Conservation (phyloP, 1,140 invertebrate genomes). For the Drosophila novamexicana region DNA sequence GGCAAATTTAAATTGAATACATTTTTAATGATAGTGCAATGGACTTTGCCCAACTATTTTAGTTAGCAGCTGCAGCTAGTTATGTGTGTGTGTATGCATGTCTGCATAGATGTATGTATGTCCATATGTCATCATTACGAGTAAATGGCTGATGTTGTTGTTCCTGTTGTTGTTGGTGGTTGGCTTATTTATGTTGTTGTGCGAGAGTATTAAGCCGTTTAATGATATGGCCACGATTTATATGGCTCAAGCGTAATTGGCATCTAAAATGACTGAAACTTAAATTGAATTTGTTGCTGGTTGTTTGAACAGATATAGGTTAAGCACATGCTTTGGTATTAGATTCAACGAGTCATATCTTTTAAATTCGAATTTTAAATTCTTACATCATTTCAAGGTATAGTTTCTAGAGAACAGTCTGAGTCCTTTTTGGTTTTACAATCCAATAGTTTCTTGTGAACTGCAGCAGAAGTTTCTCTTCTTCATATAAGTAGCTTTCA, state of each 20-base stretch:
- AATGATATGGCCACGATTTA: conserved; percentile 72
- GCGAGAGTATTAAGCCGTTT: conserved; percentile 64
- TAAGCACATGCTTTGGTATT: conserved; percentile 25
- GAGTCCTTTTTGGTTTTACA: not conserved
- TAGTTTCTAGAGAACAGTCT: not conserved
- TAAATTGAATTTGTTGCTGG: conserved; percentile 37
- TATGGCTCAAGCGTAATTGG: conserved; percentile 64
- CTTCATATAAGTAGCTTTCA: not conserved
- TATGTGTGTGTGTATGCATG: not conserved
- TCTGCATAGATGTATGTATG: not conserved
- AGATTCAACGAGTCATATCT: conserved; percentile 2
- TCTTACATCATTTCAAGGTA: no score
- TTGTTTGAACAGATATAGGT: conserved; percentile 15
- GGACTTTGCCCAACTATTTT: conserved; percentile 45
- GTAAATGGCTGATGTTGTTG: not conserved
- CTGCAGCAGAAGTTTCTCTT: conserved; percentile 1
- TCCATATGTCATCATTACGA: conserved; percentile 39
- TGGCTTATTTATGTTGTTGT: conserved; percentile 42
- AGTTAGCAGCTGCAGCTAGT: conserved; percentile 11
- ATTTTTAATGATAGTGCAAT: conserved; percentile 78
- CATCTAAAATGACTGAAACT: conserved; percentile 52
- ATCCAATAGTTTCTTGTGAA: not conserved
- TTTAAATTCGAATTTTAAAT: no score
- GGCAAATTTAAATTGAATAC: conserved; percentile 81
- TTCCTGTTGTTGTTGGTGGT: conserved; percentile 7